Evolutionary conservation across 1,140 invertebrate species (phyloP), one percentile per base, ranked within the genome.

Genomic region (Araneus ventricosus): DNA sequence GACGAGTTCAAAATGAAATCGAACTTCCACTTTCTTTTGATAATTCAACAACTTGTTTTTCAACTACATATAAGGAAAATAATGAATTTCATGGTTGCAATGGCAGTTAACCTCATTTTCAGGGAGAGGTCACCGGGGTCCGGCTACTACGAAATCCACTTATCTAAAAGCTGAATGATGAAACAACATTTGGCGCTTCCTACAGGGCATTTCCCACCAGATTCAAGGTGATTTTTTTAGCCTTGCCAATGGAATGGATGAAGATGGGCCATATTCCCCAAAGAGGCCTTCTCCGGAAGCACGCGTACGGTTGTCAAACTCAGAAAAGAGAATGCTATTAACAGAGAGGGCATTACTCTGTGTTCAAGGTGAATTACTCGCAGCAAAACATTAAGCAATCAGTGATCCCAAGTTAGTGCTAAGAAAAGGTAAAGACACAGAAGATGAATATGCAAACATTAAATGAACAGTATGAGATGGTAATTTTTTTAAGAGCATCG

Each of bases 221-320:
- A 27, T 30, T 84, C 82, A 84, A 84, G 82, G 82, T 84, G 34
- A 57, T 27, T 27, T 27, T 84, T 63, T 34, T 75, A 75, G 30
- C 30, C 82, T 84, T 84, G n/a, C 41, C n/a, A n/a, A 20, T 14
- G 82, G n/a, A 57, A 34, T n/a, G 82, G n/a, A 84, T 52, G 41
- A 45, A 84, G 45, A 1, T 27, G 41, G 39, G 17, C 39, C n/a
- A 52, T 57, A 41, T 52, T 52, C 45, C 82, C 27, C 24, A 10
- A 8, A 87, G 59, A 61, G 85, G 85, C 85, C 85, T 61, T 87
- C 57, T 61, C 34, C 85, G 57, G 85, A 87, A 87, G 22, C 34
- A 87, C 37, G 34, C 57, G 2, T 7, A 8, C 80, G 8, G 41
- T 34, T 7, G 85, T 61, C 57, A 87, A 34, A 30, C 4, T 34